Base-by-base conservation (phyloP, 2,797 vertebrate genomes). In the Crocodylus rhombifer region DNA sequence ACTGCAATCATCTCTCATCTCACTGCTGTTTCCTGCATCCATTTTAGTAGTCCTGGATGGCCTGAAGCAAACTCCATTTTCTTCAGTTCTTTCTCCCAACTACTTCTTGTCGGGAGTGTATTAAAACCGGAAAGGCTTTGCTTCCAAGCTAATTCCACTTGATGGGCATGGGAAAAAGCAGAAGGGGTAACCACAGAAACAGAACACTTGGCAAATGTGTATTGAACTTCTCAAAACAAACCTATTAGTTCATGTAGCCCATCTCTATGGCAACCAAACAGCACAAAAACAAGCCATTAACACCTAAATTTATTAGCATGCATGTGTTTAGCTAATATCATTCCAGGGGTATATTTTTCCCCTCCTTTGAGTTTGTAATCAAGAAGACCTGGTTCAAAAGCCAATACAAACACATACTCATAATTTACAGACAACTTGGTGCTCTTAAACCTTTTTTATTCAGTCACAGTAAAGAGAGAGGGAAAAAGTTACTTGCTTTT, bases 211-310 rank as follows among this genome's bases (percentile, higher is more conserved):
- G 93, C 89, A 97, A 95, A 91, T 5, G 2, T 1, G 61, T 4
- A 51, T 62, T 94, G 77, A 91, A 95, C 92, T 94, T 86, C 95
- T 84, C 95, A 94, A 94, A 96, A 96, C 94, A 96, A 97, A 95
- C 94, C 84, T 90, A 81, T 93, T 83, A 92, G 96, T 94, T 92
- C 87, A 83, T 42, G 92, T 42, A 0, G 94, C 58, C 93, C 51
- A 80, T 97, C 80, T 15, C 97, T 92, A 95, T 96, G 93, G 86
- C 95, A 95, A 97, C 97, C 92, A 97, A 97, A 94, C 94, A 96
- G 92, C 90, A 87, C 79, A 77, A 85, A 97, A 89, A 36, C 96
- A 97, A 97, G 92, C 89, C 93, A 77, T 91, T 80, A 88, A 91
- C 88, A 60, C 94, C 71, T 84, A 79, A 94, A 92, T 93, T 94